Conservation (phyloP, 2,113 vertebrate genomes). For the Psephotus haematonotus region DNA sequence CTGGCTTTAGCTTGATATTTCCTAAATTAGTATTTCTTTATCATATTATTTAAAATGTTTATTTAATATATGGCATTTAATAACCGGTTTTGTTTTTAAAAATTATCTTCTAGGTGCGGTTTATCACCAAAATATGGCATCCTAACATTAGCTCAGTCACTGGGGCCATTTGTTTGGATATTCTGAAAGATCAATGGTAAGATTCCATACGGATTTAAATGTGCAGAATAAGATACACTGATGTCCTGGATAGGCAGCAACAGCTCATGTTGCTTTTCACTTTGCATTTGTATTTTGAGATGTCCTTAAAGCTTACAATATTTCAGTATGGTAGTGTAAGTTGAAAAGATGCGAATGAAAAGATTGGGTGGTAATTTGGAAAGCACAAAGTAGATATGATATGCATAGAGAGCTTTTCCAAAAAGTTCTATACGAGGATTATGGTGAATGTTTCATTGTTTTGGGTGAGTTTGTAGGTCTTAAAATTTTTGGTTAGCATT, state of each 20-base stretch:
- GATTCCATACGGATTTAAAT: slow-evolving; percentile 14
- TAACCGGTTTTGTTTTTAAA: background rate
- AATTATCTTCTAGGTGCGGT: slow-evolving; percentile 87
- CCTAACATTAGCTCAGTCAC: slow-evolving; percentile 99
- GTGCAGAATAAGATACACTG: background rate
- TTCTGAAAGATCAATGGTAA: slow-evolving; percentile 99
- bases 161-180: slow-evolving; percentile 98
- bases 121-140: slow-evolving; percentile 99
- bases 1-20: background rate
- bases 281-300: background rate
- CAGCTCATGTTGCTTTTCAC: background rate
- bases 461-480: background rate
- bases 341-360: background rate
- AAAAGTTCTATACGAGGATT: background rate
- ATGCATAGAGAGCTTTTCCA: background rate
- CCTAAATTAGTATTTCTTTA: background rate
- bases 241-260: background rate
- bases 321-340: background rate
- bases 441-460: background rate
- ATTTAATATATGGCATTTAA: background rate
- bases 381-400: background rate
- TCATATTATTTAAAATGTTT: background rate
- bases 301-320: background rate
- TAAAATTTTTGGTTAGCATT: background rate
- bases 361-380: background rate